phyloP scores from a whole-genome alignment of 2,888 invertebrate species.

The Cerceris rybyensis region DNA sequence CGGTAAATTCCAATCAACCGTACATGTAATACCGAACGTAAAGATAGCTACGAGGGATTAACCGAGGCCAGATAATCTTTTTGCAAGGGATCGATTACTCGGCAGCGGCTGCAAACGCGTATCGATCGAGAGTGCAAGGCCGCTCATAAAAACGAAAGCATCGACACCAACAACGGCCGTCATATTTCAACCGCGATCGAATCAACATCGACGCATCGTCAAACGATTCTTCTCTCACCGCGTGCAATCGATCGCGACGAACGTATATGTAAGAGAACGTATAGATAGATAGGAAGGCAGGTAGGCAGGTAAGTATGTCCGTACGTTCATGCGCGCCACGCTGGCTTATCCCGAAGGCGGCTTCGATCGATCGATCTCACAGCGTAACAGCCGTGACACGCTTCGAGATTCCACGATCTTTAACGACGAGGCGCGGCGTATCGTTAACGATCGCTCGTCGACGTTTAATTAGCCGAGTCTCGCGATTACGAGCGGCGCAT shows the following conservation, averaged over 20 bases:
- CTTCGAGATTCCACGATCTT: constrained; percentile 64
- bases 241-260: constrained; percentile 12
- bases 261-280: not conserved
- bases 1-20: constrained; percentile 4
- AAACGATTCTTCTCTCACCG: constrained; percentile 13
- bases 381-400: constrained; percentile 65
- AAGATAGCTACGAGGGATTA: constrained; percentile 32
- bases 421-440: constrained; percentile 68
- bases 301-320: too few relatives aligned
- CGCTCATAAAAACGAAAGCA: constrained; percentile 45
- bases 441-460: constrained; percentile 70
- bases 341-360: constrained; percentile 31
- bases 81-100: constrained; percentile 30
- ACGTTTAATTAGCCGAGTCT: constrained; percentile 68
- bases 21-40: not conserved
- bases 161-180: constrained; percentile 36
- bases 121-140: constrained; percentile 15
- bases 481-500: constrained; percentile 62
- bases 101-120: constrained; percentile 7
- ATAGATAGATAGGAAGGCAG: too few relatives aligned
- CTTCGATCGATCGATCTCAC: constrained; percentile 61
- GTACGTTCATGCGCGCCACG: constrained; percentile 5
- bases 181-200: constrained; percentile 42
- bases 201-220: constrained; percentile 42
- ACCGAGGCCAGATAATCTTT: constrained; percentile 40